These are phyloP conservation scores for Drosophila lacteicornis DNA, from an alignment of 1,140 invertebrate species.

Conservation along the genomic window DNA sequence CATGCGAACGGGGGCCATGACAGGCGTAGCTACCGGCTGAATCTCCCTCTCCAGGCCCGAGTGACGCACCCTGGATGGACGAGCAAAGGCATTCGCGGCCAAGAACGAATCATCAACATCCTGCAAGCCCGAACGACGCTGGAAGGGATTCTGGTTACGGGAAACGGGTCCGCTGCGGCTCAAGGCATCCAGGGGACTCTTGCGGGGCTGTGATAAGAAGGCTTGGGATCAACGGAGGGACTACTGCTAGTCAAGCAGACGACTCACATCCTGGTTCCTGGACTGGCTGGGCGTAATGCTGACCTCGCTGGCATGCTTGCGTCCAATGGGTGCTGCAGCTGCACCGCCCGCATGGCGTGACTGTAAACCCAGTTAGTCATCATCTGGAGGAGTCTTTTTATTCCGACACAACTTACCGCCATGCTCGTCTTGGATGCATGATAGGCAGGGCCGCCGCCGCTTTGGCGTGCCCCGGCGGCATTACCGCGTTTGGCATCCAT, in stretches of 20 bases:
- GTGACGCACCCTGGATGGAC: constrained; percentile 57
- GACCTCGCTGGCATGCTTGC: constrained; percentile 66
- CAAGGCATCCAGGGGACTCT: constrained; percentile 75
- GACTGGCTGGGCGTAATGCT: constrained; percentile 77
- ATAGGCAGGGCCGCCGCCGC: constrained; percentile 20
- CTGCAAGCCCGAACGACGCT: constrained; percentile 78
- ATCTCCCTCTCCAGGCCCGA: constrained; percentile 50
- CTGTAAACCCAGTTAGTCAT: constrained; percentile 46
- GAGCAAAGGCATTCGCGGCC: constrained; percentile 68
- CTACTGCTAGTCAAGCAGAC: background rate
- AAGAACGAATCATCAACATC: constrained; percentile 77
- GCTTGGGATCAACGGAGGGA: background rate
- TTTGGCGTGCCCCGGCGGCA: constrained; percentile 56
- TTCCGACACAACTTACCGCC: constrained; percentile 57
- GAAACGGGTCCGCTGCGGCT: constrained; percentile 43
- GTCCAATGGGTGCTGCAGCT: constrained; percentile 13
- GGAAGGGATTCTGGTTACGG: constrained; percentile 63
- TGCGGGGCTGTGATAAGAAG: constrained; percentile 48
- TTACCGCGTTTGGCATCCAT: constrained; percentile 67
- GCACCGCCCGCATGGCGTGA: constrained; percentile 44
- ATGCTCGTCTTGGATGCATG: constrained; percentile 66
- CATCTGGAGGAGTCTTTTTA: constrained; percentile 1
- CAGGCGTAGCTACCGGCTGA: background rate
- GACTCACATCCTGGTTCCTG: constrained; percentile 59
- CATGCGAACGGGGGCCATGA: constrained; percentile 36